phyloP scores from a whole-genome alignment of 1,140 invertebrate species.

The Thaumetopoea pityocampa region DNA sequence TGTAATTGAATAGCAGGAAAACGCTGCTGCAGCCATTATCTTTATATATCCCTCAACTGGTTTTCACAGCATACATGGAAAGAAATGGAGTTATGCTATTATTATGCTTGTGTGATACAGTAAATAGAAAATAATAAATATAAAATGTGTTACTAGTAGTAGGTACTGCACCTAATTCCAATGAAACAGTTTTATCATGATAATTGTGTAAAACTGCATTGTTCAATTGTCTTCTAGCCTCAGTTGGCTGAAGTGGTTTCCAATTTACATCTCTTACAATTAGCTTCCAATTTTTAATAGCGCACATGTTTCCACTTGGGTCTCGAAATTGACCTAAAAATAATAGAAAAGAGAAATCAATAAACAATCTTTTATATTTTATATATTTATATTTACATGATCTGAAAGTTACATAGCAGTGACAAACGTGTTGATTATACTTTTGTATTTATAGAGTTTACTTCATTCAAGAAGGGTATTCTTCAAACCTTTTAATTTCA shows the following conservation, averaged over 20 bases:
- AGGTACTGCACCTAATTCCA: constrained; percentile 62
- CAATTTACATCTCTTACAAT: constrained; percentile 88
- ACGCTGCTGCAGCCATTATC: too few relatives aligned
- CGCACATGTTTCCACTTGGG: constrained; percentile 83
- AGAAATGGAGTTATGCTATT: too few relatives aligned
- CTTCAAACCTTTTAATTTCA: too few relatives aligned
- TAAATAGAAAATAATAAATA: too few relatives aligned
- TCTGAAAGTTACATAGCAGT: not conserved
- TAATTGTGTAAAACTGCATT: constrained; percentile 87
- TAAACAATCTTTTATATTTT: not conserved
- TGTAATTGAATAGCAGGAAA: too few relatives aligned
- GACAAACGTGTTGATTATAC: too few relatives aligned
- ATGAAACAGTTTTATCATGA: constrained; percentile 77
- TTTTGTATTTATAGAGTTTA: too few relatives aligned
- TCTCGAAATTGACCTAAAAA: constrained; percentile 87
- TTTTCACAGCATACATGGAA: too few relatives aligned
- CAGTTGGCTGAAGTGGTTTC: constrained; percentile 86
- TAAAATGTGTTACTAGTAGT: too few relatives aligned
- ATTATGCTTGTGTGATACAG: too few relatives aligned
- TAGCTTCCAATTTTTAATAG: constrained; percentile 88
- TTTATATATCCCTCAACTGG: too few relatives aligned
- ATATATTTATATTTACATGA: not conserved
- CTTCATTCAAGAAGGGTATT: too few relatives aligned
- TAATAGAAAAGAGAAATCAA: not conserved
- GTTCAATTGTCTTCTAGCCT: constrained; percentile 91